Evolutionary conservation across 2,888 invertebrate species (phyloP).

Genomic region (Habroteleia sp.): DNA sequence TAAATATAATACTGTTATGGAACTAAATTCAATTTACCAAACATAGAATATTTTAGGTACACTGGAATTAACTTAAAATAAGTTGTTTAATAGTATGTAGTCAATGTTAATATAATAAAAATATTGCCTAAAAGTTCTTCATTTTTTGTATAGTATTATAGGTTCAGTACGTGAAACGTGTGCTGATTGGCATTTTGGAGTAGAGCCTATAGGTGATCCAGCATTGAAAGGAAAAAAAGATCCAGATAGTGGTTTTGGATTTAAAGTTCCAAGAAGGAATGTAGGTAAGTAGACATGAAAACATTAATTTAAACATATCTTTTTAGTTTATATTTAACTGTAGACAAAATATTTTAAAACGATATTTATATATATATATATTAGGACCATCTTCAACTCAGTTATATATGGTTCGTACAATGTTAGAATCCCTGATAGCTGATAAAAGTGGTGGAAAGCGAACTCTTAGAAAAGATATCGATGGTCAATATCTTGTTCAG

Average conservation of each 20-base stretch:
- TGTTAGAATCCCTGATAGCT: slow-evolving; percentile 97
- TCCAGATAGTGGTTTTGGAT: slow-evolving; percentile 93
- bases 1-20: too few relatives aligned
- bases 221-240: slow-evolving; percentile 96
- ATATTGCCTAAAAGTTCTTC: too few relatives aligned
- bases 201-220: slow-evolving; percentile 95
- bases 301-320: too few relatives aligned
- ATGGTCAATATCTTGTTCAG: slow-evolving; percentile 94
- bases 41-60: too few relatives aligned
- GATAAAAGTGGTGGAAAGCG: slow-evolving; percentile 98
- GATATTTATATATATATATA: too few relatives aligned
- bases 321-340: too few relatives aligned
- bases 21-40: too few relatives aligned
- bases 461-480: slow-evolving; percentile 97
- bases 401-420: slow-evolving; percentile 99
- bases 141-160: slow-evolving; percentile 87
- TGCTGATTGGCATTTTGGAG: slow-evolving; percentile 96
- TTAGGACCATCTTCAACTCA: slow-evolving; percentile 95
- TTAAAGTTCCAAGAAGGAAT: slow-evolving; percentile 94
- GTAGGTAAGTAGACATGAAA: slow-evolving; percentile 86
- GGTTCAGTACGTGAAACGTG: slow-evolving; percentile 98
- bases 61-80: too few relatives aligned
- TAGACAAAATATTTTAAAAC: too few relatives aligned
- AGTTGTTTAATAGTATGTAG: too few relatives aligned
- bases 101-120: too few relatives aligned